Evolutionary conservation across 2,797 vertebrate genomes (phyloP).

Genomic region (Notoglanidium macrostoma): DNA sequence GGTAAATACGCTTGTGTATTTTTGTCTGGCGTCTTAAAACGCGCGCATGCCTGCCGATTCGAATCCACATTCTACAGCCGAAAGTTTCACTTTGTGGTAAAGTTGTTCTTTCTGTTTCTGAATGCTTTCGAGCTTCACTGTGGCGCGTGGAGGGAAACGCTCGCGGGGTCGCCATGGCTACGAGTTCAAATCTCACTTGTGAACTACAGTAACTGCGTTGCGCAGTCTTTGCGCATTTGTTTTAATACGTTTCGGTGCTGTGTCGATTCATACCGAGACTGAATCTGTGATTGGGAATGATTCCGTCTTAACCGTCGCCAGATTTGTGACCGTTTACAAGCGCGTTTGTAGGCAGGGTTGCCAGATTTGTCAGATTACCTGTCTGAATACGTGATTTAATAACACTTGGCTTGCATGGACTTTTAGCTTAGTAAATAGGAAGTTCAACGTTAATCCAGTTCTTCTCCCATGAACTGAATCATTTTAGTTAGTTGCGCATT

Average conservation of each 20-base stretch:
- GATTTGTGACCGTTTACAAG: neutral
- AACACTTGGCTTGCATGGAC: neutral
- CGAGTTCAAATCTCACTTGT: neutral
- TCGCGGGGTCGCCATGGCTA: constrained; percentile 14
- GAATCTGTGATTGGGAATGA: no score
- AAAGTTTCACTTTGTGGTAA: neutral
- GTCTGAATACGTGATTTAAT: neutral
- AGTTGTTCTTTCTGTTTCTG: neutral
- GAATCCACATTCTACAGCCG: neutral
- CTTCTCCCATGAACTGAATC: neutral
- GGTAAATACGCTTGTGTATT: neutral
- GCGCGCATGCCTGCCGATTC: neutral
- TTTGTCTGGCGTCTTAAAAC: neutral
- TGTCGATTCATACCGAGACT: neutral
- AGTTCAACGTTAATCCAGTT: neutral
- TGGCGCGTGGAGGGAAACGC: neutral
- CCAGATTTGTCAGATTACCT: neutral
- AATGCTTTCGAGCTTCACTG: neutral
- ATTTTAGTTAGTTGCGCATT: neutral
- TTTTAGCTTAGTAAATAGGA: neutral
- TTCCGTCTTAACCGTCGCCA: neutral
- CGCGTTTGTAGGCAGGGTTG: neutral
- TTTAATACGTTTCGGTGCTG: neutral
- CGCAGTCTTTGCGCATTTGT: neutral
- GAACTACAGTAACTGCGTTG: no score